Evolutionary conservation across 2,113 vertebrate species (phyloP), one percentile per base, ranked within the genome.

Genomic region (Accipiter virgatus): DNA sequence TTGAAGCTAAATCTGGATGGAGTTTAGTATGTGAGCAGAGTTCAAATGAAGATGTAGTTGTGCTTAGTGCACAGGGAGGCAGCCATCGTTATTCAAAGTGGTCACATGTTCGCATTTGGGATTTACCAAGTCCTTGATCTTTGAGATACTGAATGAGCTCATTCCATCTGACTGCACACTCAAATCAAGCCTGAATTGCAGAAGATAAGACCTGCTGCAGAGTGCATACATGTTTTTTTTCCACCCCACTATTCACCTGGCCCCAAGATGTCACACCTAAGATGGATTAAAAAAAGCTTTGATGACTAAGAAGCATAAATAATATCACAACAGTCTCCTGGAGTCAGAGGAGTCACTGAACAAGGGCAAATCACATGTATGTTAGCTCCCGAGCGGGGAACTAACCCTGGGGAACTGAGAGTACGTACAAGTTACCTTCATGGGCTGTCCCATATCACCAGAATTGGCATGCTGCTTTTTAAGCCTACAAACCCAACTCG

Each of bases 261-360:
- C 71, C 66, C 74, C 71, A 67, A 78, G 91, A 78, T 66, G 81
- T 95, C 94, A 93, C 94, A 93, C 91, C 86, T 86, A 61, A 92
- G 79, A 5, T 91, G 81, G 81, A 88, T 97, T 95, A 13, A 80
- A 93, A 84, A 73, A 81, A 63, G 45, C 79, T 86, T 80, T 77
- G 89, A 47, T 94, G 89, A 21, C 74, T 86, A 40, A 91, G 91
- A 86, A 94, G 78, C 91, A 95, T 90, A 95, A 97, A 90, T 86
- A 96, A 93, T 23, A 70, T 86, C 74, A 81, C 91, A 95, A 2
- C 42, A 81, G 36, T 10, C 16, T 94, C 63, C 38, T 67, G 87
- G 94, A 96, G 81, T 59, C 78, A 52, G 48, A 70, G 67, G 87
- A 85, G 85, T 94, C 81, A 9, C 67, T 52, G 89, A 85, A 55